Base-by-base conservation (phyloP, 2,113 vertebrate species). In the Talpa occidentalis region DNA sequence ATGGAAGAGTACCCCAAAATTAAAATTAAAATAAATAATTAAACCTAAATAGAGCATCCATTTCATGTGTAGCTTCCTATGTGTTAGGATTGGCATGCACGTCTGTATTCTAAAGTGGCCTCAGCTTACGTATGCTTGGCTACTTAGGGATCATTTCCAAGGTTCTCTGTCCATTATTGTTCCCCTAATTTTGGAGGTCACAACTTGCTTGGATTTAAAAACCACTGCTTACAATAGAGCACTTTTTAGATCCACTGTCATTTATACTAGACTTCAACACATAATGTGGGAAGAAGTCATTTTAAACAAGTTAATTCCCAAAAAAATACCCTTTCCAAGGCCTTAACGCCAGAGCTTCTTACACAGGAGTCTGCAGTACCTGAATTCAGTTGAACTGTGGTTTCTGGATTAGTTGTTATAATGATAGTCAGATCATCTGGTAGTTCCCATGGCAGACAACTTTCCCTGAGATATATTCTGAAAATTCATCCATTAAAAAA, bases 131-230 rank as follows among this genome's bases (percentile, higher is more conserved):
- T 93, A 12, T 12, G 5, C 19, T 22, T n/a, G 52, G 16, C 2
- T 12, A n/a, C 5, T n/a, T 21, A 21, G 11, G 28, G 5, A 12
- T 3, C 26, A 67, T 1, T 0, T 2, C 24, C 66, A 44, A 10
- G 7, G 15, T 11, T 37, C 49, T 32, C 24, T 42, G 10, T 1
- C 35, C 30, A 56, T 17, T 12, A 22, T 3, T 26, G 0, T 5
- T 47, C 32, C 10, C 35, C 19, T 10, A 67, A 12, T 32, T 90
- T 24, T 35, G 28, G 40, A 94, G 17, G 26, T 14, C 24, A 42
- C 49, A 54, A 9, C 15, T n/a, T 42, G n/a, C 24, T 62, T 40
- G 28, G 8, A 37, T 67, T 32, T 54, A 52, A n/a, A 90, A 83
- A 79, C 28, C 32, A 37, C 21, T 78, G 30, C 3, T 9, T 66